These are phyloP conservation scores for Patiria pectinifera DNA, from an alignment of 53 echinoderm and acorn worm species.

Conservation along the genomic window DNA sequence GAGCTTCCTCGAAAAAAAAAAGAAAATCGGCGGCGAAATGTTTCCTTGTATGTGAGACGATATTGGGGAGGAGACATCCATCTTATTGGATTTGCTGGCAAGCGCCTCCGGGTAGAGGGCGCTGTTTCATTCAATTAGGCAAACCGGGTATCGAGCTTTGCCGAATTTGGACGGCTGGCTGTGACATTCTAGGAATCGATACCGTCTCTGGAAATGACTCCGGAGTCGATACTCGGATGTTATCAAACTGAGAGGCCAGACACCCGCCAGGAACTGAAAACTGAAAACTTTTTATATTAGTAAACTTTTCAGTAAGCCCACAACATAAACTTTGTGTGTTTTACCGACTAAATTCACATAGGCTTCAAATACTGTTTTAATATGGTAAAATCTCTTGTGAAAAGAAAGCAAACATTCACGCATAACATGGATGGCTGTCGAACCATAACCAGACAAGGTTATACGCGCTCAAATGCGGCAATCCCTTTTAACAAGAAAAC, in stretches of 20 bases:
- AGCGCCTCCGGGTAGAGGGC: neutral
- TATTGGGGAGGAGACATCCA: neutral
- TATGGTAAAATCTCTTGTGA: too few relatives aligned
- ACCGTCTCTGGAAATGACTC: neutral
- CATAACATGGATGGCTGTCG: too few relatives aligned
- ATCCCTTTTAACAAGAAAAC: too few relatives aligned
- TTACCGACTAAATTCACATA: too few relatives aligned
- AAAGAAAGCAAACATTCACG: too few relatives aligned
- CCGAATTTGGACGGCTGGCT: neutral
- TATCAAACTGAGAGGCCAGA: neutral
- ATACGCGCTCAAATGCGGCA: too few relatives aligned
- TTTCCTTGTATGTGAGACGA: conserved; percentile 15
- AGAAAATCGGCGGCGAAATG: neutral
- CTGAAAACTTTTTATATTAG: neutral
- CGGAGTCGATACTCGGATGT: neutral
- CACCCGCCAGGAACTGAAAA: neutral
- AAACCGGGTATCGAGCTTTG: neutral
- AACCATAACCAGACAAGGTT: too few relatives aligned
- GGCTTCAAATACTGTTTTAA: too few relatives aligned
- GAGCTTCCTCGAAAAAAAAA: neutral
- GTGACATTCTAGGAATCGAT: neutral
- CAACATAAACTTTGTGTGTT: too few relatives aligned
- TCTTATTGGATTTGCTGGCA: conserved; percentile 36
- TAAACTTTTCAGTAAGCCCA: neutral
- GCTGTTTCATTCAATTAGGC: conserved; percentile 40